A percentile compares a stretch with the other conserved stretches of the same genome.
These are phyloP conservation scores for Saccopteryx bilineata DNA, from an alignment of 2,113 vertebrate species.

Conservation along the genomic window DNA sequence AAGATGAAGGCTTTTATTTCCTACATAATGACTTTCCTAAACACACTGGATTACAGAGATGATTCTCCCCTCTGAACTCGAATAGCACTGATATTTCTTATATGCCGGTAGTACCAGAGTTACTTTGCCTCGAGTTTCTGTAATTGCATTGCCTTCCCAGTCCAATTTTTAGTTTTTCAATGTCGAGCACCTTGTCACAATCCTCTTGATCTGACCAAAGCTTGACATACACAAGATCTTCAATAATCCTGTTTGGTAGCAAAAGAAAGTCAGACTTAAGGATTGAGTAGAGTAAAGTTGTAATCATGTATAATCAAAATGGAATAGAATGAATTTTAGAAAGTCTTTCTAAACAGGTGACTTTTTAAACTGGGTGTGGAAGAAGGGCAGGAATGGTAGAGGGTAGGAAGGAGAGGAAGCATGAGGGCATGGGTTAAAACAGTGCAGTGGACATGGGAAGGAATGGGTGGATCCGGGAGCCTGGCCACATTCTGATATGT, in stretches of 20 bases:
- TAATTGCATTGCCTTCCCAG: not conserved
- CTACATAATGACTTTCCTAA: conserved; percentile 37
- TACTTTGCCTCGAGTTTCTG: not conserved
- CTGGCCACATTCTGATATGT: conserved; percentile 60
- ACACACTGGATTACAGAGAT: not conserved
- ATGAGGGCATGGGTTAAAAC: conserved; percentile 45
- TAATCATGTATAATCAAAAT: not conserved
- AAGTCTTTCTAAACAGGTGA: not conserved
- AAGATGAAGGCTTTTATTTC: not conserved
- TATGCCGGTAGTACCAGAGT: not conserved
- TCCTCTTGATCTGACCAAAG: not conserved
- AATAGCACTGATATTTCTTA: not conserved
- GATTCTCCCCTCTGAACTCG: not conserved
- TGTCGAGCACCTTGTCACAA: not conserved
- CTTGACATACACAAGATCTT: not conserved
- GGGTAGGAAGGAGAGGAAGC: not conserved
- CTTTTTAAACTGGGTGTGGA: conserved; percentile 48
- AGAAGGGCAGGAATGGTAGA: not conserved
- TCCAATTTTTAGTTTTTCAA: not conserved
- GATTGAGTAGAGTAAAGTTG: not conserved
- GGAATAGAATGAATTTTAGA: not conserved
- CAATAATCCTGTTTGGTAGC: not conserved
- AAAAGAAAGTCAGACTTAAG: not conserved
- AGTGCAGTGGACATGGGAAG: conserved; percentile 15
- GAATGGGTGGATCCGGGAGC: conserved; percentile 65